Base-by-base conservation (phyloP, 1,140 invertebrate species). In the Lordiphosa collinella region DNA sequence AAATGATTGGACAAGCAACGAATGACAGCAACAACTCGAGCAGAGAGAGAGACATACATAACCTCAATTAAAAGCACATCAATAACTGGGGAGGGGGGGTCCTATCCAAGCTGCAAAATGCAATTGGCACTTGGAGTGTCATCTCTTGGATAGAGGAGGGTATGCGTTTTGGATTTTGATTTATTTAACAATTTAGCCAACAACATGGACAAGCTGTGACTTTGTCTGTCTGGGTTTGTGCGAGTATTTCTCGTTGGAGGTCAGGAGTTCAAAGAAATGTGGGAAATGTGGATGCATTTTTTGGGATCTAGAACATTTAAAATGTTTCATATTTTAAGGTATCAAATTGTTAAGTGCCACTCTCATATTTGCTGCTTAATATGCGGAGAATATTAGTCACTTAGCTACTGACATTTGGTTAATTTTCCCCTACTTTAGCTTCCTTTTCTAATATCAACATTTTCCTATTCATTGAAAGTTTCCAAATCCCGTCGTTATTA, bases 41-140 rank as follows among this genome's bases (percentile, higher is more conserved):
- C 49, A 48, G 54, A 61, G 50, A 54, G 44, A 48, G 54, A 61
- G 50, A 54, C 44, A 49, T 36, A 59, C 61, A 63, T 50, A 86
- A 61, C 82, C 75, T 80, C 82, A 86, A 86, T 86, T 86, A 86
- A 86, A 86, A 86, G 59, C 75, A 80, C 82, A 86, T 86, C 82
- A 86, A 86, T 80, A 84, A 85, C 67, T 64, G 16, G 18, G 1
- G 2, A 18, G 1, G 18, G 4, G 18, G 4, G 2, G 2, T n/a
- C n/a, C n/a, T n/a, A n/a, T n/a, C n/a, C n/a, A 13, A 36, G 35
- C 32, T 51, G 35, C 49, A 54, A 58, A 18, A 36, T 65, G 62
- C 57, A 75, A 75, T 82, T 82, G 78, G 62, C 68, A 84, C 68
- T 79, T 84, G 62, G 68, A 67, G 60, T 71, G 63, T 64, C 66